A percentile compares a stretch with the other conserved stretches of the same genome.
phyloP scores from a whole-genome alignment of 2,888 invertebrate species.

The Harpagoxenus sublaevis region DNA sequence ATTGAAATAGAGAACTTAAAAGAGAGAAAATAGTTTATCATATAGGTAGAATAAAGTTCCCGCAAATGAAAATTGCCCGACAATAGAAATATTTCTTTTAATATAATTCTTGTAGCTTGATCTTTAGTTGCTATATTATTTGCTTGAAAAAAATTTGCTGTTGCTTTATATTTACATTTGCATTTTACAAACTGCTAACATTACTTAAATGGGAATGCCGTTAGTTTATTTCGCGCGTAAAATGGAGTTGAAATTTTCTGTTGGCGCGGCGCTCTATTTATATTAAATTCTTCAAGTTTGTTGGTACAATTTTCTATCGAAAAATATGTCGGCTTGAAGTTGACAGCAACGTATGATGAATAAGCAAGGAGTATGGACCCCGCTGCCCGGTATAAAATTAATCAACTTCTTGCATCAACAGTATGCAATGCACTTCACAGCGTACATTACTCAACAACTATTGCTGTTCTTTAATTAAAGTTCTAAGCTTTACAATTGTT shows the following conservation, averaged over 20 bases:
- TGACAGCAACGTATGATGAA: slow-evolving; percentile 19
- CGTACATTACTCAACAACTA: background rate
- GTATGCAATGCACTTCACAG: background rate
- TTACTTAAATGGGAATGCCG: slow-evolving; percentile 2
- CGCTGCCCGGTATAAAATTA: slow-evolving; percentile 5
- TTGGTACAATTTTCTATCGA: slow-evolving; percentile 15
- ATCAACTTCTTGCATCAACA: slow-evolving; percentile 5
- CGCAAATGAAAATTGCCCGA: background rate
- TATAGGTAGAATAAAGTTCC: background rate
- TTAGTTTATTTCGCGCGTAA: slow-evolving; percentile 14
- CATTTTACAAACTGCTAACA: background rate
- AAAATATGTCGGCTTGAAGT: slow-evolving; percentile 5
- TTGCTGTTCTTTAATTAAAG: slow-evolving; percentile 4
- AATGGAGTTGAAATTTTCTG: slow-evolving; percentile 14
- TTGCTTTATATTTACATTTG: background rate
- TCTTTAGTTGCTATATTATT: background rate
- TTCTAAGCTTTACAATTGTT: background rate
- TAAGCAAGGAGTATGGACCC: slow-evolving; percentile 8
- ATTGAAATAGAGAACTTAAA: background rate
- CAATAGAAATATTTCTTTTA: background rate
- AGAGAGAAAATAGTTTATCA: background rate
- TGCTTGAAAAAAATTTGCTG: background rate
- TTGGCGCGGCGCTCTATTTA: background rate
- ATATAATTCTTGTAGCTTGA: background rate
- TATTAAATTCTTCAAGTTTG: slow-evolving; percentile 26